Conservation (phyloP, 2,888 invertebrate genomes). For the Harpalus rufipes region DNA sequence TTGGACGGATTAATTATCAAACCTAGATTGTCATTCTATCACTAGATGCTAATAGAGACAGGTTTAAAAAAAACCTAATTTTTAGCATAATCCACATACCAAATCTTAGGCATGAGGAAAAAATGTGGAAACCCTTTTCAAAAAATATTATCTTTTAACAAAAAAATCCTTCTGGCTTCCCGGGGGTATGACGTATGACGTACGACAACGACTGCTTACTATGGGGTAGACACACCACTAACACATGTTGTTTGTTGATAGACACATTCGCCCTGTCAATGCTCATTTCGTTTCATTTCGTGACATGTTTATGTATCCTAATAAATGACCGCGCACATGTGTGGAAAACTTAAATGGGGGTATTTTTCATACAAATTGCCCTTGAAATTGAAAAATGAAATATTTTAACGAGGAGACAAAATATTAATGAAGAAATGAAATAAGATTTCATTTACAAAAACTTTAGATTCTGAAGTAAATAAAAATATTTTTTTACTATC, state of each 20-base stretch:
- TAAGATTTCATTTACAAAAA: neutral
- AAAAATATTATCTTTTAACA: neutral
- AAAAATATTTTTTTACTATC: too few relatives aligned
- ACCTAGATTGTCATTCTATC: too few relatives aligned
- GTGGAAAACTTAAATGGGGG: neutral
- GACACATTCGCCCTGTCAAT: constrained; percentile 47
- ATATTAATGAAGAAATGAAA: neutral
- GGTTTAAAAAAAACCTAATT: too few relatives aligned
- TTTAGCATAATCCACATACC: too few relatives aligned
- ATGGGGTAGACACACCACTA: constrained; percentile 3
- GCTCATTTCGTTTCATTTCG: constrained; percentile 53
- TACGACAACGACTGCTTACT: neutral
- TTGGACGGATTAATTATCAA: too few relatives aligned
- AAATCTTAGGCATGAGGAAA: neutral
- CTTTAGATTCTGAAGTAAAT: too few relatives aligned
- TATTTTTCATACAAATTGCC: neutral
- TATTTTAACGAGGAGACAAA: neutral
- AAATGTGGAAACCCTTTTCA: neutral
- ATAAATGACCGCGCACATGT: constrained; percentile 49
- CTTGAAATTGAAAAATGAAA: neutral
- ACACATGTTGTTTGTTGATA: constrained; percentile 53
- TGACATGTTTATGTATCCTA: constrained; percentile 55
- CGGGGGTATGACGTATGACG: neutral
- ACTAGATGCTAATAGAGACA: too few relatives aligned
- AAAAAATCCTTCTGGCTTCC: neutral